A percentile compares a stretch with the other conserved stretches of the same genome.
Evolutionary conservation across 1,140 invertebrate genomes (phyloP).

Genomic region (Octopus bimaculoides): DNA sequence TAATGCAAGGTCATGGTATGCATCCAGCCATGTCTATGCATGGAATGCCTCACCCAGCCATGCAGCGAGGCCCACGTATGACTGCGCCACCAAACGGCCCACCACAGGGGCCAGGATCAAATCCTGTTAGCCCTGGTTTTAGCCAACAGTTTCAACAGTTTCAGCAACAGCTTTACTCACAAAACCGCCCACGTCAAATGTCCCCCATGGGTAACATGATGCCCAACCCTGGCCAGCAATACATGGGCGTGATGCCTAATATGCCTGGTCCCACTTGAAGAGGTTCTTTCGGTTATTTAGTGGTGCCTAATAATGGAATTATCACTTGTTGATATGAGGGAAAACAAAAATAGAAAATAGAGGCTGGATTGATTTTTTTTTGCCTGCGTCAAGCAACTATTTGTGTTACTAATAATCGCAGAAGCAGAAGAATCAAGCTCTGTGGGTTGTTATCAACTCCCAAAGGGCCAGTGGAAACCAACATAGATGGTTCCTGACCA

Average conservation of each 20-base stretch:
- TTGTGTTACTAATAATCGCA: constrained; percentile 12
- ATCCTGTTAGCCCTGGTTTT: constrained; percentile 30
- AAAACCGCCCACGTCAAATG: constrained; percentile 43
- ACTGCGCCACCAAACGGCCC: constrained; percentile 26
- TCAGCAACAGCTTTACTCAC: constrained; percentile 52
- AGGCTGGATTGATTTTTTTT: background rate
- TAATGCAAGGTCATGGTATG: constrained; percentile 25
- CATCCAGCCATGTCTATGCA: constrained; percentile 13
- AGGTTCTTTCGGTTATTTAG: background rate
- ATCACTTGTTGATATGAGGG: constrained; percentile 6
- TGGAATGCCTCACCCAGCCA: constrained; percentile 12
- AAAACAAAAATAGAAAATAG: background rate
- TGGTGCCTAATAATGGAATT: background rate
- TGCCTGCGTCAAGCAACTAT: background rate
- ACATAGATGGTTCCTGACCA: background rate
- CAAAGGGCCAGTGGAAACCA: background rate
- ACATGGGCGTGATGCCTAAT: constrained; percentile 44
- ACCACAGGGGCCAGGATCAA: constrained; percentile 32
- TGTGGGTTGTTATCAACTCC: background rate
- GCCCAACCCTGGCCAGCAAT: constrained; percentile 34
- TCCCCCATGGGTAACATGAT: constrained; percentile 45
- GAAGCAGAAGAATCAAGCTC: constrained; percentile 10
- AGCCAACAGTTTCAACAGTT: constrained; percentile 49
- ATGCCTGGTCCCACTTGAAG: constrained; percentile 36
- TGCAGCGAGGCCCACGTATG: constrained; percentile 18